Conservation (phyloP, 1,140 invertebrate species). For the Diploscapter pachys region DNA sequence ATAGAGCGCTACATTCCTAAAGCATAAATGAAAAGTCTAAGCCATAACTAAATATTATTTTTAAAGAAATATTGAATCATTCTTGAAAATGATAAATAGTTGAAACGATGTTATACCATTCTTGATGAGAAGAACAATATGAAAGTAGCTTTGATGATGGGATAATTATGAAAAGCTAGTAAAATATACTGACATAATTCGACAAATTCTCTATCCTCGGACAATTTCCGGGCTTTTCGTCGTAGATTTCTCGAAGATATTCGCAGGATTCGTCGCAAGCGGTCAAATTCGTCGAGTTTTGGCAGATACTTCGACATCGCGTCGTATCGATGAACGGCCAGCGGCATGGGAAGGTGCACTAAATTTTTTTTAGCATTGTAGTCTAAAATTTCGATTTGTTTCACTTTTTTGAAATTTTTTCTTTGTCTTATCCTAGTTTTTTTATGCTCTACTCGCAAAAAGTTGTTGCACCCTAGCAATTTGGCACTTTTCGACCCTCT, state of each 20-base stretch:
- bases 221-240: conserved; percentile 46
- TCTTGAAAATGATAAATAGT: not conserved
- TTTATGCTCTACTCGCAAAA: too few species aligned
- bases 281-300: conserved; percentile 6
- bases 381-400: too few species aligned
- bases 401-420: too few species aligned
- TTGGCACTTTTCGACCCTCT: too few species aligned
- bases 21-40: conserved; percentile 1
- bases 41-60: not conserved
- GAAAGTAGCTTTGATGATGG: too few species aligned
- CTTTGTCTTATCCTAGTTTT: too few species aligned
- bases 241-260: conserved; percentile 42
- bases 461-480: too few species aligned
- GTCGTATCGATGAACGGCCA: conserved; percentile 23
- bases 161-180: not conserved
- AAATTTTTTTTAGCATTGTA: not conserved
- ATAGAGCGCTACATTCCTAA: conserved; percentile 49
- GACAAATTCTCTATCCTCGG: conserved; percentile 29
- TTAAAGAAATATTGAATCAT: conserved; percentile 1
- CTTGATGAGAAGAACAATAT: too few species aligned
- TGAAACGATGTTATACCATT: not conserved
- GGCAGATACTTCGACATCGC: conserved; percentile 36
- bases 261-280: conserved; percentile 47
- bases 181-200: conserved; percentile 16
- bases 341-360: conserved; percentile 30